Evolutionary conservation across 2,888 invertebrate species (phyloP), one percentile per base, ranked within the genome.

Genomic region (Quadroppia sp.): DNA sequence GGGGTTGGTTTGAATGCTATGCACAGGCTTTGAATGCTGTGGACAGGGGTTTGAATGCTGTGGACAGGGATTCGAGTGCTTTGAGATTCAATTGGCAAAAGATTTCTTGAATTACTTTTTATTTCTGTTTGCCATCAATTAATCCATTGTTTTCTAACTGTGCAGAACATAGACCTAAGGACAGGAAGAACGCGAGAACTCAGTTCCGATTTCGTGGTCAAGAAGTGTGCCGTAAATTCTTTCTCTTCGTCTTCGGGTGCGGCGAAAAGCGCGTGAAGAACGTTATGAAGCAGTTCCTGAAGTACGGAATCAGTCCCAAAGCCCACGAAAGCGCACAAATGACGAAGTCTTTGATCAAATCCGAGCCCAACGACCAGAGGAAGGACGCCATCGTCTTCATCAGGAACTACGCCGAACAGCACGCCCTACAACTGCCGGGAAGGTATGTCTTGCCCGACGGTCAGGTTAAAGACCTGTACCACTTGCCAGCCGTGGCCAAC

Each of bases 181-280:
- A 69, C 13, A 40, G 69, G 13, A 69, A 69, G 69, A 69, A 69
- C 17, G 69, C 69, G 1, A 3, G 56, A 36, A 71, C 71, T 1
- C 53, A 71, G 42, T 74, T 74, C 45, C 48, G 71, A 71, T 74
- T 74, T 23, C 42, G 74, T 2, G 74, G 74, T 7, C 48, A 59
- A 40, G 74, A 74, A 17, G 74, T 74, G 7, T 74, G 74, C 36
- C 74, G 71, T 20, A 40, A 40, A 45, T 74, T 74, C 32, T 74
- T 74, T 32, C 45, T 53, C 2, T 74, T 53, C 17, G 56, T 71
- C 32, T 74, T 74, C 70, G 74, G 74, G 25, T 74, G 74, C 45
- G 74, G 74, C 28, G 71, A 71, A 30, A 74, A 74, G 20, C 28
- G 74, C n/a, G 42, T 59, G n/a, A 70, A 74, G 30, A 74, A 74